Percentiles rank a stretch among this genome's conserved stretches.
Conservation (phyloP, 2,113 vertebrate species). For the Trinectes maculatus region DNA sequence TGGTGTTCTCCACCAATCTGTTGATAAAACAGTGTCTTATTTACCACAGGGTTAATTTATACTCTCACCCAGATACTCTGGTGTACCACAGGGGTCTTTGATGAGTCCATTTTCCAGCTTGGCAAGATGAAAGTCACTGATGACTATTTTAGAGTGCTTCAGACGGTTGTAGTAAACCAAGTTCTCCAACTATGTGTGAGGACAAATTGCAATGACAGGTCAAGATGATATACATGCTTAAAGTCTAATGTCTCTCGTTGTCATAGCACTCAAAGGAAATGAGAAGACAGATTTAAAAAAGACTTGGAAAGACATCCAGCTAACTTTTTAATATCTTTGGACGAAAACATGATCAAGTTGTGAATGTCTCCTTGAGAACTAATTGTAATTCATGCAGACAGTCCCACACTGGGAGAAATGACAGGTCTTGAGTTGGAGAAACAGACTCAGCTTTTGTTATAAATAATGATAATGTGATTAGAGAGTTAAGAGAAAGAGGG, state of each 20-base stretch:
- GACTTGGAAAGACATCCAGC: neutral
- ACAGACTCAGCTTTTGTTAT: neutral
- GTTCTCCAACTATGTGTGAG: conserved; percentile 90
- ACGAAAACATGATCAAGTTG: neutral
- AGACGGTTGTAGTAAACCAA: conserved; percentile 97
- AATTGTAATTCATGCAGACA: neutral
- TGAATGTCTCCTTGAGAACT: neutral
- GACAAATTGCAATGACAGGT: conserved; percentile 12
- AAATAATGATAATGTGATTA: neutral
- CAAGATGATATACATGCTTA: conserved; percentile 10
- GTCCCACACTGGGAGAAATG: neutral
- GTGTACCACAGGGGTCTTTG: conserved; percentile 97
- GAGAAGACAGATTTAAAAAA: too few relatives aligned
- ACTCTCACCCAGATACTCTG: conserved; percentile 93
- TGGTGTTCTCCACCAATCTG: too few relatives aligned
- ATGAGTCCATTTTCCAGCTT: conserved; percentile 97
- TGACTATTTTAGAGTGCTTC: conserved; percentile 99
- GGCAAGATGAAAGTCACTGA: conserved; percentile 97
- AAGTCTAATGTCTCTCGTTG: conserved; percentile 9
- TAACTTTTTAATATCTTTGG: neutral
- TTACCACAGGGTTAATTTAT: neutral
- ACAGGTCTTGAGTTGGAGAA: neutral
- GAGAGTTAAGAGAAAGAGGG: neutral
- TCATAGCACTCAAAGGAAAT: neutral
- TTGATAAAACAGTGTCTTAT: neutral